A percentile compares a stretch with the other conserved stretches of the same genome.
These are phyloP conservation scores for Falco peregrinus DNA, from an alignment of 2,797 vertebrate species.

Conservation along the genomic window DNA sequence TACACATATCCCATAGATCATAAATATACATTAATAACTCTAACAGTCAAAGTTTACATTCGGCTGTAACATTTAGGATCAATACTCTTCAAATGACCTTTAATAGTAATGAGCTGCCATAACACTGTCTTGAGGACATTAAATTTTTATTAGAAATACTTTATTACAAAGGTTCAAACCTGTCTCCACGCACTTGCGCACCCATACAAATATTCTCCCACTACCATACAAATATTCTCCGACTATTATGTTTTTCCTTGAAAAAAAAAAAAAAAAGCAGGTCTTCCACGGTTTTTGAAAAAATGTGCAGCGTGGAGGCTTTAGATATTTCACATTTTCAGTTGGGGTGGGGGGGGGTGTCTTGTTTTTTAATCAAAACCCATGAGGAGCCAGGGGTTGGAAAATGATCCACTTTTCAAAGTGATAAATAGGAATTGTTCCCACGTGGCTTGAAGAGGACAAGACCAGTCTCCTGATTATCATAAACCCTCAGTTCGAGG, in stretches of 20 bases:
- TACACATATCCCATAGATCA: conserved; percentile 52
- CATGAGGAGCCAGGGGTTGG: neutral
- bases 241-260: neutral
- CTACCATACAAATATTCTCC: too few species aligned
- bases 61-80: conserved; percentile 67
- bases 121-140: conserved; percentile 65
- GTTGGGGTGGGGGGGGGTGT: neutral
- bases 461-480: neutral
- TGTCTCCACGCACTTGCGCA: neutral
- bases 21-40: conserved; percentile 69
- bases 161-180: conserved; percentile 65
- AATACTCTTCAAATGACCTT: conserved; percentile 73
- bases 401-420: conserved; percentile 35
- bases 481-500: neutral
- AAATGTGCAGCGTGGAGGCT: neutral
- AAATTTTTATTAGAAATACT: conserved; percentile 73
- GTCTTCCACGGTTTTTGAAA: neutral
- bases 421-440: conserved; percentile 52
- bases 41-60: conserved; percentile 70
- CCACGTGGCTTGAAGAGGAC: neutral
- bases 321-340: conserved; percentile 22
- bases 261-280: neutral
- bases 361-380: conserved; percentile 42
- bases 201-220: conserved; percentile 30
- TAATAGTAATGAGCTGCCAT: conserved; percentile 69